Evolutionary conservation across 2,888 invertebrate species (phyloP), one percentile per base, ranked within the genome.

Genomic region (Zaprionus lineosus): DNA sequence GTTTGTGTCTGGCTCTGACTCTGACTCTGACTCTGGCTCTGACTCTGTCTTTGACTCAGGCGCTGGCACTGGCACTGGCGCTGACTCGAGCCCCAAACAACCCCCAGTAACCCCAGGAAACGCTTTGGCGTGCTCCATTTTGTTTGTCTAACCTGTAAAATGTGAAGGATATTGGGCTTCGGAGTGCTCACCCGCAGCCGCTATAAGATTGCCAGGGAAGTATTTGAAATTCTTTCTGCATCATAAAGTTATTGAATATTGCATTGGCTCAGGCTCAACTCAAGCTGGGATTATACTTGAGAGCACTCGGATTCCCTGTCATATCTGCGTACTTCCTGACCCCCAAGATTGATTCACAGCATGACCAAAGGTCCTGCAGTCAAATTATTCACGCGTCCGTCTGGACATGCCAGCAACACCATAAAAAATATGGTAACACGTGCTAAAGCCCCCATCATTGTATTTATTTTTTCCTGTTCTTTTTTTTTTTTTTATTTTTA

Each of bases 331-430:
- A 70, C 79, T 58, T 84, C 74, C 82, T 68, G 56, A 60, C 62
- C 71, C 84, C 68, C 81, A 82, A 85, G 81, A 82, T 85, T 82
- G 86, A 82, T 82, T 82, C 81, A 83, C 86, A 82, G 81, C 86
- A 64, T 83, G 81, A 76, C 86, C 81, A 79, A 85, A 85, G 84
- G 76, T 83, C 81, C 76, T 68, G 76, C 68, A 78, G 51, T 53
- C 71, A 74, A 75, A 82, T 83, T 81, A 85, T 82, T 85, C 84
- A 82, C 84, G 81, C 84, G 60, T 85, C 76, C 76, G 71, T 51
- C 59, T 43, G 66, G 64, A 71, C 84, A 79, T 76, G 76, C 70
- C 57, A 82, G 53, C 64, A 71, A 71, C 29, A 73, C 46, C 31
- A 53, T 52, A 43, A 55, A 46, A 70, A 65, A 84, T 60, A 58